A percentile compares a stretch with the other conserved stretches of the same genome.
Evolutionary conservation across 2,113 vertebrate genomes (phyloP).

Genomic region (Hirundichthys speculiger): DNA sequence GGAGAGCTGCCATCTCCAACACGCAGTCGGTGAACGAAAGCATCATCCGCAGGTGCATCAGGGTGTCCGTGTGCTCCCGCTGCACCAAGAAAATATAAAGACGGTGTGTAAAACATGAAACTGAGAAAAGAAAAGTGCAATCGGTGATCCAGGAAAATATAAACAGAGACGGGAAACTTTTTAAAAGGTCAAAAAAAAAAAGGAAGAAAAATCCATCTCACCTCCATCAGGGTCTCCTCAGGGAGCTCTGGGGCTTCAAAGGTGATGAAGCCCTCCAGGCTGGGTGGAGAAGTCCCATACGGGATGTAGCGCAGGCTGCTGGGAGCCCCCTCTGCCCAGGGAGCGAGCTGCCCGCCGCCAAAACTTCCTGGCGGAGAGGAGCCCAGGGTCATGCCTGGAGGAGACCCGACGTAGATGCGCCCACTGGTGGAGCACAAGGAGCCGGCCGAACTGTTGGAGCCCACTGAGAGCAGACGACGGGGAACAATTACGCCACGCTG

Average conservation of each 20-base stretch:
- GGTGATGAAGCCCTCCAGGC: constrained; percentile 94
- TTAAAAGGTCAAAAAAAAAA: too few relatives aligned
- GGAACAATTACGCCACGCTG: background rate
- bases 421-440: constrained; percentile 93
- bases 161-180: background rate
- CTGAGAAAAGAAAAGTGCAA: too few relatives aligned
- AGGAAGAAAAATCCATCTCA: constrained; percentile 62
- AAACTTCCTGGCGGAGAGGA: constrained; percentile 68
- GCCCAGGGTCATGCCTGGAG: constrained; percentile 85
- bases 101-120: background rate
- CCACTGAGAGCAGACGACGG: constrained; percentile 80
- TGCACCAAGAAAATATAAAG: constrained; percentile 51
- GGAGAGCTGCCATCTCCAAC: constrained; percentile 89
- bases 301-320: constrained; percentile 90
- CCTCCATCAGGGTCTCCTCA: constrained; percentile 98
- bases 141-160: too few relatives aligned
- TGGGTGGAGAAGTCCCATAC: constrained; percentile 94
- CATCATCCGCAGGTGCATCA: constrained; percentile 93
- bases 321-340: constrained; percentile 85
- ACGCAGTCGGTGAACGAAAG: constrained; percentile 94
- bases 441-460: constrained; percentile 92
- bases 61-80: constrained; percentile 95
- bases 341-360: constrained; percentile 37
- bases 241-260: constrained; percentile 97
- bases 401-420: constrained; percentile 89